phyloP scores from a whole-genome alignment of 2,113 vertebrate genomes.

The Lycaon pictus region DNA sequence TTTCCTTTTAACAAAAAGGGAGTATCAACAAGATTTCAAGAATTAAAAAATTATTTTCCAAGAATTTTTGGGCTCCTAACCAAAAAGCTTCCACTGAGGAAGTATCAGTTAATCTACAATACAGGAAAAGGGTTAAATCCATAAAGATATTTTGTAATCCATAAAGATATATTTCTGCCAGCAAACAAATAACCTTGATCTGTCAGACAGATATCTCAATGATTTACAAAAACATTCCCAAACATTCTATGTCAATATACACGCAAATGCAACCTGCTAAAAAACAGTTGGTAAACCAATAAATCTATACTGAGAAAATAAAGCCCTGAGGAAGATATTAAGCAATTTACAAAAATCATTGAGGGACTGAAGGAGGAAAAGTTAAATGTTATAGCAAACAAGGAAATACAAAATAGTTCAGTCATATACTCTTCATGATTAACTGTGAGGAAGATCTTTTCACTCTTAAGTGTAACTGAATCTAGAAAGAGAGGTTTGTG shows the following conservation, averaged over 20 bases:
- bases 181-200: background rate
- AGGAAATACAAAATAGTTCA: background rate
- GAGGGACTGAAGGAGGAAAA: background rate
- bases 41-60: background rate
- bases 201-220: background rate
- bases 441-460: background rate
- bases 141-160: background rate
- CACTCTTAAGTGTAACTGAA: background rate
- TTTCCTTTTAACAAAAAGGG: background rate
- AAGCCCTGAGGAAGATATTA: background rate
- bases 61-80: background rate
- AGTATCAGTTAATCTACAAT: background rate
- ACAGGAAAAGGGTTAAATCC: background rate
- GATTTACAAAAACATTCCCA: background rate
- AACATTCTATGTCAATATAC: background rate
- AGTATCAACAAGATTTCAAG: background rate
- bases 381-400: background rate
- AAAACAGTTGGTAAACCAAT: background rate
- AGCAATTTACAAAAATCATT: constrained; percentile 39
- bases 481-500: background rate
- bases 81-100: background rate
- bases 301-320: background rate
- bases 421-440: background rate
- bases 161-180: background rate
- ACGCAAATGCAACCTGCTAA: background rate